Evolutionary conservation across 2,113 vertebrate species (phyloP).

Genomic region (Larimichthys crocea): DNA sequence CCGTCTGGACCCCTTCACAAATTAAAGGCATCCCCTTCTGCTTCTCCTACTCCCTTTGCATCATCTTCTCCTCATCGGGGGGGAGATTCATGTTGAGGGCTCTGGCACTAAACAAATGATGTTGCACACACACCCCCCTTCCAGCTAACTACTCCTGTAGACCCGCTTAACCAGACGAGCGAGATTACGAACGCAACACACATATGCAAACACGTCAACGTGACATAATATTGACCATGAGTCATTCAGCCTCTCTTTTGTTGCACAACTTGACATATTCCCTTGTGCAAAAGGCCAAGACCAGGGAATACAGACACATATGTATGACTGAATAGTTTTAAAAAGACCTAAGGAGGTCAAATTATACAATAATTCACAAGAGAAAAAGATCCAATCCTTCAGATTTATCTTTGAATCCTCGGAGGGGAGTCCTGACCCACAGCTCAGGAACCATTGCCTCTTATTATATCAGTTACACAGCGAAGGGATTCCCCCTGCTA

Average conservation of each 20-base stretch:
- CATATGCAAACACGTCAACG: conserved; percentile 12
- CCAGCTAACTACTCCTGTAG: background rate
- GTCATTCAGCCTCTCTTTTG: conserved; percentile 4
- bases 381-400: background rate
- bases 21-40: conserved; percentile 66
- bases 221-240: conserved; percentile 33
- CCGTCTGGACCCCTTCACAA: conserved; percentile 47
- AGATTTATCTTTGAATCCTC: background rate
- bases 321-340: background rate
- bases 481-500: conserved; percentile 31
- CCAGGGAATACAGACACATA: background rate
- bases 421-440: background rate
- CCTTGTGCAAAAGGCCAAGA: background rate
- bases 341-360: background rate
- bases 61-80: conserved; percentile 38
- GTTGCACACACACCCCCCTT: background rate
- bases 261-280: conserved; percentile 17
- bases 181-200: conserved; percentile 42
- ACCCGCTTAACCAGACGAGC: conserved; percentile 66
- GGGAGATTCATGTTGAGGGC: conserved; percentile 37
- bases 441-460: background rate
- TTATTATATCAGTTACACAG: background rate
- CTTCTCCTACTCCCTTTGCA: conserved; percentile 22
- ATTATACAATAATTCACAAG: background rate
- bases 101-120: conserved; percentile 9